Base-by-base conservation (phyloP, 2,113 vertebrate species). In the Eclectus roratus region DNA sequence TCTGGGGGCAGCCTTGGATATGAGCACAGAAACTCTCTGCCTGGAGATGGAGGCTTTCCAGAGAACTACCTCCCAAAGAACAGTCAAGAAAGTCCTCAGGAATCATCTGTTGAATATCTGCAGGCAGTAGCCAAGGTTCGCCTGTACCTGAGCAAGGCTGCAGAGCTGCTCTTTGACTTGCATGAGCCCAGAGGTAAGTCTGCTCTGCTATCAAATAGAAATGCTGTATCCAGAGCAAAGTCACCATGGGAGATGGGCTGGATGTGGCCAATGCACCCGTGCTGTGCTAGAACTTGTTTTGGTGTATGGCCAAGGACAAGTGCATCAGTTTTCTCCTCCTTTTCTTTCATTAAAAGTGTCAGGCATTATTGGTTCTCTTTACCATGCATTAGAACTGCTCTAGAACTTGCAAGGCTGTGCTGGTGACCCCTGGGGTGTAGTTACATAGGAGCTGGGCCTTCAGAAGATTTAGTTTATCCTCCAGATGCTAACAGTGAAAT, bases 41-140 rank as follows among this genome's bases (percentile, higher is more conserved):
- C 35, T 23, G 91, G 97, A 13, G 97, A 97, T 15, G 91, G 25
- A 3, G 80, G 83, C 20, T 98, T 98, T 85, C 97, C 98, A n/a
- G 87, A 72, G 43, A 91, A 12, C 7, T 96, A 80, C 6, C 72
- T 96, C 2, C 37, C 17, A 8, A 21, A 4, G 7, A 49, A 4
- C 10, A 58, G 37, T 12, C 23, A 1, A 8, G 91, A 60, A 12
- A 44, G 71, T 8, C 49, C 88, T 27, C 23, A 82, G 37, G 89
- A 92, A 6, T 91, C 96, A 4, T 98, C 98, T 0, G 97, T 99
- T 8, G 98, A 98, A 5, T 97, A 97, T 61, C 97, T 99, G 85
- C 99, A 99, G 96, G 97, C 98, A 15, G 63, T 99, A 80, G 99
- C 99, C 89, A 91, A 97, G 91, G 96, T 98, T 61, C 98, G 98